Evolutionary conservation across 2,113 vertebrate species (phyloP).

Genomic region (Setophaga kirtlandii): DNA sequence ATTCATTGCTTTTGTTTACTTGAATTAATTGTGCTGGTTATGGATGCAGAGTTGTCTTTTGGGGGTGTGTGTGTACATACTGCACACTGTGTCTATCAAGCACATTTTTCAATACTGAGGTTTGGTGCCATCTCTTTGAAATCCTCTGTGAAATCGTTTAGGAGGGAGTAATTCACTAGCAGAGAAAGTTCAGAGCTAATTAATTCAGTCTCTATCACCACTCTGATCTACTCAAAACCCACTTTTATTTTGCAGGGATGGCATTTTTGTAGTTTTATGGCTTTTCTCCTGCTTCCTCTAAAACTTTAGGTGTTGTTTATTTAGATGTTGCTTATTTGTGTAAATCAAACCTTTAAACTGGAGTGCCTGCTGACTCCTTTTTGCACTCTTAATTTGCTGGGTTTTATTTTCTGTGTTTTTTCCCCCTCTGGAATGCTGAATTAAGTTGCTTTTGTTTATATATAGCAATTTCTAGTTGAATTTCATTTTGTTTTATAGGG

Average conservation of each 20-base stretch:
- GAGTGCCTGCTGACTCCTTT: neutral
- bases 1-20: neutral
- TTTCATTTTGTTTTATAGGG: neutral
- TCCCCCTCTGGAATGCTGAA: neutral
- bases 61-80: rapidly evolving
- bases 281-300: neutral
- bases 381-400: neutral
- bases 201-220: neutral
- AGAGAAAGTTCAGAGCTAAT: neutral
- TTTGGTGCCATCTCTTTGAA: slow-evolving; percentile 7
- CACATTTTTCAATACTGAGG: neutral
- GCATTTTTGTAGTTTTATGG: neutral
- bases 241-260: neutral
- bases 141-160: neutral
- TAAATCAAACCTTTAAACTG: neutral
- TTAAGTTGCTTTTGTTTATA: slow-evolving; percentile 37
- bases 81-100: neutral
- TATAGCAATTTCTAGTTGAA: slow-evolving; percentile 44
- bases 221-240: neutral
- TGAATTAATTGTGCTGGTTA: neutral
- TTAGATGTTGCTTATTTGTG: neutral
- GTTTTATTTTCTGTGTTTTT: neutral
- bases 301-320: slow-evolving; percentile 10
- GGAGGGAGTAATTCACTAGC: neutral
- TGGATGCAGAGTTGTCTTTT: neutral